Evolutionary conservation across 1,140 invertebrate species (phyloP).

Genomic region (Drosophila orena): DNA sequence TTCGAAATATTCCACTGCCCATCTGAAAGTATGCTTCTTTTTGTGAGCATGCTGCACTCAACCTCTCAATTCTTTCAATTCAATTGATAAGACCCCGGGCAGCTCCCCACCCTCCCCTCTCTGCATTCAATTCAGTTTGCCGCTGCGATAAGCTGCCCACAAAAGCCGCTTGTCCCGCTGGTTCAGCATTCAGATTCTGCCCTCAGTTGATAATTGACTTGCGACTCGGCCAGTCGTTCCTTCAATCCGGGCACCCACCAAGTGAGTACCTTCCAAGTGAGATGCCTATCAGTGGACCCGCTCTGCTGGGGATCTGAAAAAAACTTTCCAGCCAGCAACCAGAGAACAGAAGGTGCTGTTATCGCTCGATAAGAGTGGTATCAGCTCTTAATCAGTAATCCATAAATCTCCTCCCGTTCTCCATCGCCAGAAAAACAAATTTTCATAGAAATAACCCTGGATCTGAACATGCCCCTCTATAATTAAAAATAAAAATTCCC

Average conservation of each 20-base stretch:
- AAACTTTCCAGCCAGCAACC: constrained; percentile 51
- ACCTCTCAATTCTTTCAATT: constrained; percentile 1
- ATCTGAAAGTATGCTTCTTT: constrained; percentile 37
- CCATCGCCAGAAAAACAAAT: not conserved
- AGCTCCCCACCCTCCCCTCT: constrained; percentile 6
- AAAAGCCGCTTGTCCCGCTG: constrained; percentile 20
- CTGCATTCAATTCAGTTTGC: constrained; percentile 38
- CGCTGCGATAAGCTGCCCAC: constrained; percentile 32
- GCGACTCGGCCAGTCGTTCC: constrained; percentile 29
- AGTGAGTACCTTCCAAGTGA: constrained; percentile 20
- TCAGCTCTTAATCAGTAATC: constrained; percentile 69
- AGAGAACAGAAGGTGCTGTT: constrained; percentile 32
- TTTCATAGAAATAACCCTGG: not conserved
- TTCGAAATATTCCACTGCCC: not conserved
- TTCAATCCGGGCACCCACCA: constrained; percentile 12
- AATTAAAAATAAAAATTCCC: no score
- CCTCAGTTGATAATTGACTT: constrained; percentile 59
- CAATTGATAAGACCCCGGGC: constrained; percentile 27
- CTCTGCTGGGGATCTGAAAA: constrained; percentile 45
- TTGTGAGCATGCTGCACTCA: not conserved
- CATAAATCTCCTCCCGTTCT: constrained; percentile 59
- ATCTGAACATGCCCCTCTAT: not conserved
- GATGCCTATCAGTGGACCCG: constrained; percentile 48
- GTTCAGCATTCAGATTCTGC: constrained; percentile 24
- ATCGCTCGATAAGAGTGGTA: constrained; percentile 65